Evolutionary conservation across 1,140 invertebrate species (phyloP).

Genomic region (Euglossa dilemma): DNA sequence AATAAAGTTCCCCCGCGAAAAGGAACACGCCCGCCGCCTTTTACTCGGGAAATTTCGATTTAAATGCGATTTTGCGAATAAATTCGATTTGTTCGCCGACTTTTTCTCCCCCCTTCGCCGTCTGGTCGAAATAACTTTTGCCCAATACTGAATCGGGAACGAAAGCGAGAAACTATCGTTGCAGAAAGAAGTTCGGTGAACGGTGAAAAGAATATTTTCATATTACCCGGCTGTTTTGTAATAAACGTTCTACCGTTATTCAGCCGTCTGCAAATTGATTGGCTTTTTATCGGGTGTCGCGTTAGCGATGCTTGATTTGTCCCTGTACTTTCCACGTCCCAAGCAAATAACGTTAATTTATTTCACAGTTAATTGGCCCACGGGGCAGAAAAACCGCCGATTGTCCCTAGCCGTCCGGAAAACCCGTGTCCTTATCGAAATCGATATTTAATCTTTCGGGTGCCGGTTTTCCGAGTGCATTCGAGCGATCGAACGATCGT

Average conservation of each 20-base stretch:
- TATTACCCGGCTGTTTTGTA: constrained; percentile 26
- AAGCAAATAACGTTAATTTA: background rate
- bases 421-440: background rate
- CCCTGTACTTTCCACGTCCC: background rate
- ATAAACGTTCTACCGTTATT: background rate
- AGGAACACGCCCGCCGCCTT: background rate
- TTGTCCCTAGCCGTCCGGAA: background rate
- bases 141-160: constrained; percentile 13
- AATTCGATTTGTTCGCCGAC: background rate
- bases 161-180: constrained; percentile 36
- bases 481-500: background rate
- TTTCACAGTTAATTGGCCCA: background rate
- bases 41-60: background rate
- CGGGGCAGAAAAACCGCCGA: background rate
- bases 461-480: background rate
- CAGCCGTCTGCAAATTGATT: constrained; percentile 39
- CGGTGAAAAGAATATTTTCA: constrained; percentile 35
- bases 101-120: no score
- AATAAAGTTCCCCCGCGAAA: no score
- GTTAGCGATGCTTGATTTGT: constrained; percentile 27
- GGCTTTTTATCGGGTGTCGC: constrained; percentile 20
- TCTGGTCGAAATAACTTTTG: background rate
- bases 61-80: background rate
- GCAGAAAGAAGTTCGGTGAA: constrained; percentile 36
- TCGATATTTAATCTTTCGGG: background rate